Evolutionary conservation across 2,797 vertebrate species (phyloP).

Genomic region (Gouania willdenowi): DNA sequence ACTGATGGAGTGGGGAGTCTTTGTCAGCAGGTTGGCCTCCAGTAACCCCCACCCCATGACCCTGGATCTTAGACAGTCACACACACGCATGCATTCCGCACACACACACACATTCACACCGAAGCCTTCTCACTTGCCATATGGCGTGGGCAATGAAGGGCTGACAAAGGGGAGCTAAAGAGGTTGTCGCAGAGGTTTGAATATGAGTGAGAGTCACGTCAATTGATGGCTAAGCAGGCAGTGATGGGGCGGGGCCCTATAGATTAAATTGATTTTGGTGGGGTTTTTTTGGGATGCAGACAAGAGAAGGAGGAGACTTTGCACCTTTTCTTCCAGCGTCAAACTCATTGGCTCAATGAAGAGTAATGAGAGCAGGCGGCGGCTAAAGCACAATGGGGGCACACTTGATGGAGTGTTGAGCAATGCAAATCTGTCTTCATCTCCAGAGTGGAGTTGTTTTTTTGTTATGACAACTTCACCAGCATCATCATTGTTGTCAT

Average conservation of each 20-base stretch:
- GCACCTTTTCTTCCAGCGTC: conserved; percentile 55
- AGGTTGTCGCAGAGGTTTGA: conserved; percentile 55
- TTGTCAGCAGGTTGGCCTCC: conserved; percentile 58
- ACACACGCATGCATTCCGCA: conserved; percentile 7
- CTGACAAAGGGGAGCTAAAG: conserved; percentile 67
- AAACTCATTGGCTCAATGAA: conserved; percentile 62
- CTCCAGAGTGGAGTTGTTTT: conserved; percentile 35
- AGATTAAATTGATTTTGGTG: conserved; percentile 64
- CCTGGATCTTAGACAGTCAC: conserved; percentile 26
- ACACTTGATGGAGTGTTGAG: conserved; percentile 71
- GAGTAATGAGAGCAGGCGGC: conserved; percentile 61
- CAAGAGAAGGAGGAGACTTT: conserved; percentile 42
- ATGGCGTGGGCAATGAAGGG: conserved; percentile 62
- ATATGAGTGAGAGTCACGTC: conserved; percentile 37
- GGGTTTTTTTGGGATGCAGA: conserved; percentile 9
- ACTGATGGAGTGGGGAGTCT: conserved; percentile 67
- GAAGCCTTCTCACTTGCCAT: conserved; percentile 65
- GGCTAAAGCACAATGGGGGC: conserved; percentile 66
- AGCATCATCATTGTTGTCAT: conserved; percentile 12
- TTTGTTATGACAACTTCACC: conserved; percentile 42
- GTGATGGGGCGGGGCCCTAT: conserved; percentile 43
- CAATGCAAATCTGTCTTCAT: conserved; percentile 65
- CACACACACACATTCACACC: conserved; percentile 11
- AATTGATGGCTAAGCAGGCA: conserved; percentile 51
- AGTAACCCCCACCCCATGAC: conserved; percentile 41